phyloP scores from a whole-genome alignment of 2,888 invertebrate genomes.

The Vesta saturnalis region DNA sequence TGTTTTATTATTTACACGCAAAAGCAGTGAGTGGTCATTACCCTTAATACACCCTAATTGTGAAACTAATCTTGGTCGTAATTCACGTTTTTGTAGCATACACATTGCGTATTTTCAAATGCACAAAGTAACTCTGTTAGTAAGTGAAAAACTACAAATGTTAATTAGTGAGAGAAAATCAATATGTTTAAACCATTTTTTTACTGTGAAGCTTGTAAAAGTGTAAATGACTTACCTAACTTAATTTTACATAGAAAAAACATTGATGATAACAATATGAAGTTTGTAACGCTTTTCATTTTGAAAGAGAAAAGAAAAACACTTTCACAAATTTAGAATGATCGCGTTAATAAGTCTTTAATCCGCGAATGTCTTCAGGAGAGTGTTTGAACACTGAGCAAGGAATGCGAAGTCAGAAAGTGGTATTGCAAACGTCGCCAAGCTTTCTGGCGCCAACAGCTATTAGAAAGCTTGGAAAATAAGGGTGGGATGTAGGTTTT shows the following conservation, averaged over 20 bases:
- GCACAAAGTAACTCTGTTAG: background rate
- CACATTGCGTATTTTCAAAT: no score
- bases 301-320: background rate
- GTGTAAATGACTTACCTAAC: background rate
- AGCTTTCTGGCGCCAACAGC: conserved; percentile 47
- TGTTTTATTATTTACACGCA: background rate
- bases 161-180: background rate
- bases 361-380: conserved; percentile 18
- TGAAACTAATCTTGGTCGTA: no score
- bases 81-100: no score
- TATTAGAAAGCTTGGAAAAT: conserved; percentile 26
- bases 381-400: conserved; percentile 27
- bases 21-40: background rate
- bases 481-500: conserved; percentile 13
- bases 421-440: conserved; percentile 43
- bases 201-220: background rate
- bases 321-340: background rate
- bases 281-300: background rate
- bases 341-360: background rate
- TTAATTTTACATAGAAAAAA: background rate
- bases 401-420: conserved; percentile 38
- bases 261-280: background rate
- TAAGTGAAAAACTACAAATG: background rate
- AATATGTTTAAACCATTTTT: background rate
- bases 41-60: background rate